A percentile compares a stretch with the other conserved stretches of the same genome.
Conservation (phyloP, 1,140 invertebrate genomes). For the Xylocopa sonorina region DNA sequence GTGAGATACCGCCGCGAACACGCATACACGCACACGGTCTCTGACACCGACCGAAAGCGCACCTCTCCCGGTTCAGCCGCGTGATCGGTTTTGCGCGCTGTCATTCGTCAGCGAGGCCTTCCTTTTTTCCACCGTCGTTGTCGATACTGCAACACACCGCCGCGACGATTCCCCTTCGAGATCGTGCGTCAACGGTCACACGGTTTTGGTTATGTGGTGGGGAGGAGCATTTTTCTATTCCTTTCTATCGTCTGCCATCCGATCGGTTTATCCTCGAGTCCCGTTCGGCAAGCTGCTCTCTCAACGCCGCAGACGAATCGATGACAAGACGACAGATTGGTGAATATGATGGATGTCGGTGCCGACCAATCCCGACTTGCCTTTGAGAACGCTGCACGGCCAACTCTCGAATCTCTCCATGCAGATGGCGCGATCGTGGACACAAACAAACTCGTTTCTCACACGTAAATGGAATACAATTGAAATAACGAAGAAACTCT, state of each 20-base stretch:
- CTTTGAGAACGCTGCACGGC: background rate
- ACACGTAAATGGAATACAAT: too few relatives aligned
- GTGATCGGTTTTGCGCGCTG: conserved; percentile 47
- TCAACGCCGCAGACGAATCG: background rate
- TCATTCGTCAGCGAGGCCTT: conserved; percentile 40
- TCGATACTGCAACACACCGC: conserved; percentile 30
- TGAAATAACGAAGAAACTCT: too few relatives aligned
- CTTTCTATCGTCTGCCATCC: background rate
- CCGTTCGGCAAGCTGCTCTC: background rate
- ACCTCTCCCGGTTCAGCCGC: conserved; percentile 42
- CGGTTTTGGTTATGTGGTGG: conserved; percentile 9
- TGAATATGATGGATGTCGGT: conserved; percentile 1
- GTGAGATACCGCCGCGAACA: conserved; percentile 51
- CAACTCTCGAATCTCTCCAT: too few relatives aligned
- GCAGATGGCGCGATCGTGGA: conserved; percentile 15
- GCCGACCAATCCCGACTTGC: conserved; percentile 8
- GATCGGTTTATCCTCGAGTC: background rate
- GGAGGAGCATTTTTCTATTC: conserved; percentile 7
- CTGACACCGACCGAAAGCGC: conserved; percentile 27
- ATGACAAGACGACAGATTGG: background rate
- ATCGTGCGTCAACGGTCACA: conserved; percentile 38
- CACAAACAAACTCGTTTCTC: background rate
- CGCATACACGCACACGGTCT: conserved; percentile 33
- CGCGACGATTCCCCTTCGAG: conserved; percentile 8
- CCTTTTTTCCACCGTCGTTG: conserved; percentile 34